Evolutionary conservation across 2,888 invertebrate genomes (phyloP), one percentile per base, ranked within the genome.

Genomic region (Meganola albula): DNA sequence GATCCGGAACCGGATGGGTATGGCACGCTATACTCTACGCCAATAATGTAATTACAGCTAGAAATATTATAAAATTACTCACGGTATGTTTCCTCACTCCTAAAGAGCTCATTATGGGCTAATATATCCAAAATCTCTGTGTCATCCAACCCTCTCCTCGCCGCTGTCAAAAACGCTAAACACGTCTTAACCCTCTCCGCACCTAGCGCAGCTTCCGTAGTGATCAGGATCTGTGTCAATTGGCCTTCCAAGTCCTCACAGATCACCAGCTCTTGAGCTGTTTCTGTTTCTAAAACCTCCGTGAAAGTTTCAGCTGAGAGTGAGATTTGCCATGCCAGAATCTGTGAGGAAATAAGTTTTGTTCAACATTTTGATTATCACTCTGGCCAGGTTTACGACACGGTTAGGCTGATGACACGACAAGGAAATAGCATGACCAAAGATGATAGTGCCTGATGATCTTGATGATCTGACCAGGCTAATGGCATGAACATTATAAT

Each of bases 141-240:
- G 60, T 94, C 93, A 10, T 92, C 91, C 25, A 96, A 84, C 2
- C 96, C 96, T 63, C 92, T 89, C 32, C 93, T 89, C 4, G 94
- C 89, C 2, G 92, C 91, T 0, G 92, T 90, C 36, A 95, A 78
- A 39, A 94, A 87, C 2, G 93, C 90, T 20, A 95, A 77, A 31
- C 93, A 90, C 29, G 88, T 84, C 60, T 89, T 88, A 9, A 92
- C 91, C 42, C 90, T 87, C 13, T 89, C 89, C 21, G 84, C 80
- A 0, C 92, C 92, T 26, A 93, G 80, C 28, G 92, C 90, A 1
- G 87, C 87, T 68, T 92, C 92, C 13, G 91, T 78, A 38, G 90
- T 89, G 31, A 92, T 90, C 36, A 95, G 78, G 68, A 93, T 90
- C 62, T 83, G 82, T 1, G 60, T 86, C 42, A 93, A 82, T 64